phyloP scores from a whole-genome alignment of 37 sponge, comb jelly and placozoan species.

The Amphimedon queenslandica region DNA sequence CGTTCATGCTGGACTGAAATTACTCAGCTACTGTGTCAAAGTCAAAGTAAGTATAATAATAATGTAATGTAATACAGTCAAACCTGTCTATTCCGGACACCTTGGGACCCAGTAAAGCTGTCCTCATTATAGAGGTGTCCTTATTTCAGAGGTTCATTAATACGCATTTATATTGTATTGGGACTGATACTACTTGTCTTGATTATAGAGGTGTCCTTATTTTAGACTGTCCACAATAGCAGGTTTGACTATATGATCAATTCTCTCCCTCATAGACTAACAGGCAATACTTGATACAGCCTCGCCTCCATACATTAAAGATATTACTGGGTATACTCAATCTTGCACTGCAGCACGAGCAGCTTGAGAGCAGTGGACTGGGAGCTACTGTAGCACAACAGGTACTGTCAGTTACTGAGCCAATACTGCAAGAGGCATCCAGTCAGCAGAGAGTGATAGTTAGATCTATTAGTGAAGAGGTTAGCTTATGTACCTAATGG shows the following conservation, averaged over 20 bases:
- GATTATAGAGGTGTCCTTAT: too few relatives aligned
- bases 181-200: too few relatives aligned
- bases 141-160: too few relatives aligned
- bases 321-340: slow-evolving; percentile 54
- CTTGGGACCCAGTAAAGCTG: too few relatives aligned
- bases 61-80: too few relatives aligned
- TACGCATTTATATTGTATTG: too few relatives aligned
- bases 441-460: slow-evolving; percentile 40
- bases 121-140: too few relatives aligned
- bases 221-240: too few relatives aligned
- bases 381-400: slow-evolving; percentile 78
- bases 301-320: slow-evolving; percentile 70
- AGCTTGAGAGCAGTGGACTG: slow-evolving; percentile 51
- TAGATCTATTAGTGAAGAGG: slow-evolving; percentile 45
- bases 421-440: slow-evolving; percentile 76
- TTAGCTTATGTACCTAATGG: too few relatives aligned
- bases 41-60: slow-evolving; percentile 47
- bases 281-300: slow-evolving; percentile 62
- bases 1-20: slow-evolving; percentile 66
- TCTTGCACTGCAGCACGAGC: slow-evolving; percentile 69
- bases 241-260: too few relatives aligned
- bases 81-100: too few relatives aligned
- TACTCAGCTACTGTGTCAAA: slow-evolving; percentile 76
- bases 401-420: slow-evolving; percentile 73
- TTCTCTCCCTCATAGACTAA: slow-evolving; percentile 26